Conservation (phyloP, 2,113 vertebrate species). For the Antennarius striatus region DNA sequence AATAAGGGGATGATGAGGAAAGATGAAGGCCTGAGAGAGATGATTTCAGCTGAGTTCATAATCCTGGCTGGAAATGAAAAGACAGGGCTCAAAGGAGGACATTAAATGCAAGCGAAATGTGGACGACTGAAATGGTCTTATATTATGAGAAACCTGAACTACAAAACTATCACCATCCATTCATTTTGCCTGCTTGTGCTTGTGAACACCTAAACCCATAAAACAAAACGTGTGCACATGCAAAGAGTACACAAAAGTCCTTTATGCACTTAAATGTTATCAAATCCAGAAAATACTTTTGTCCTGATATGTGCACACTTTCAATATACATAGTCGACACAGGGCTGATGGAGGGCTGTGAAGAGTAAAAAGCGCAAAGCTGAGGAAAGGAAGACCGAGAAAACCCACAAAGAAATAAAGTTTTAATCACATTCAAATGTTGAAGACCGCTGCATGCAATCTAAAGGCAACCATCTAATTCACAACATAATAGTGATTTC, state of each 20-base stretch:
- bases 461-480: slow-evolving; percentile 23
- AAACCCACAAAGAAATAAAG: slow-evolving; percentile 32
- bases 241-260: too few species aligned
- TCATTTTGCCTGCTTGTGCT: slow-evolving; percentile 53
- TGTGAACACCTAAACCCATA: slow-evolving; percentile 40
- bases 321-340: slow-evolving; percentile 3
- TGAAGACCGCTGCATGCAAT: slow-evolving; percentile 23
- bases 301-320: slow-evolving; percentile 10
- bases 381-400: slow-evolving; percentile 52
- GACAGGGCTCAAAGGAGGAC: slow-evolving; percentile 21
- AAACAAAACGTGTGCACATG: slow-evolving; percentile 19
- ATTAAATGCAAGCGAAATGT: slow-evolving; percentile 30
- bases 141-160: slow-evolving; percentile 57
- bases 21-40: slow-evolving; percentile 27
- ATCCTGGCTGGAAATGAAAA: slow-evolving; percentile 48
- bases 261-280: too few species aligned
- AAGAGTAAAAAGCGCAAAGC: slow-evolving; percentile 26
- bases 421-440: slow-evolving; percentile 21
- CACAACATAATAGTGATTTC: slow-evolving; percentile 8
- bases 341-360: slow-evolving; percentile 7
- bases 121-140: slow-evolving; percentile 36
- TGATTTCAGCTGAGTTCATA: slow-evolving; percentile 32
- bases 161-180: slow-evolving; percentile 39
- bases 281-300: too few species aligned
- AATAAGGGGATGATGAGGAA: slow-evolving; percentile 50